Evolutionary conservation across 1,140 invertebrate species (phyloP), one percentile per base, ranked within the genome.

Genomic region (Chrysomallon squamiferum): DNA sequence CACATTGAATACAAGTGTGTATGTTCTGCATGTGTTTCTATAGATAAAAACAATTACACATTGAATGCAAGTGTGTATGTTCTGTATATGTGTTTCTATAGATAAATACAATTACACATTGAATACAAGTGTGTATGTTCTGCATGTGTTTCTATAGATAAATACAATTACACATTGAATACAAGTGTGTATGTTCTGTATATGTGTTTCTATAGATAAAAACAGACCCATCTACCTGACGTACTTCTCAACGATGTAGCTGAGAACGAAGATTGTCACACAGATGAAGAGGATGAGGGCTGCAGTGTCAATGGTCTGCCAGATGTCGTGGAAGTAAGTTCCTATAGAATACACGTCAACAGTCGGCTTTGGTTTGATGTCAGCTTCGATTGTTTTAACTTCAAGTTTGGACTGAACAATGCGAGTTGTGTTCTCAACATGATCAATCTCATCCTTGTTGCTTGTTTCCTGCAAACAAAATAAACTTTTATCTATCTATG

Each of bases 231-330:
- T 7, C 5, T 61, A 75, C 73, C 69, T 65, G 11, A 68, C 54
- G 59, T 68, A 68, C n/a, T 65, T 68, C 57, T 75, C 73, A 54
- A 75, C 29, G 22, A 68, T 22, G 58, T 69, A 75, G 58, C 67
- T 68, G 7, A 75, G 65, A 32, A 68, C 66, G 15, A 75, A 63
- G 35, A 75, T 50, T 22, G 70, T 67, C 20, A 75, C 56, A 54
- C 71, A 68, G 47, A 66, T 58, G 47, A 75, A 75, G 3, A 75
- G 62, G 15, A 72, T 61, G 9, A 75, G 62, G 11, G 70, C 66
- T 5, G 73, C 67, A 25, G 67, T 64, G 50, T 75, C 73, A 2
- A 68, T 62, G 7, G 56, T 70, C 62, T 66, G 62, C 63, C 65
- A 70, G 38, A 59, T 49, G 43, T 27, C 61, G 22, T 15, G 9